Evolutionary conservation across 2,888 invertebrate species (phyloP).

Genomic region (Lamellibrachia columna): DNA sequence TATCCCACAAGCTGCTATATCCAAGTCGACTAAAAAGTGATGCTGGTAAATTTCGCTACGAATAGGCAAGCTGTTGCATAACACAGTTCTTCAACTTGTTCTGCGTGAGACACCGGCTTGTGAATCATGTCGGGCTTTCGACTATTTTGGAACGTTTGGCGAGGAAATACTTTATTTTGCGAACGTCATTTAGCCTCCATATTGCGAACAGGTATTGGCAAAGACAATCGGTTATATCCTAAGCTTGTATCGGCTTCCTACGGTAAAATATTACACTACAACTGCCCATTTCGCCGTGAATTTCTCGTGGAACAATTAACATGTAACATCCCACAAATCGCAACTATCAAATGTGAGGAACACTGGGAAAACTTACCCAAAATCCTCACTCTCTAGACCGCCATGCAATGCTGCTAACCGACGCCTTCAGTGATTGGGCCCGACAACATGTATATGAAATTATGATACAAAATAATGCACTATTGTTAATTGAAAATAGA

Average conservation of each 20-base stretch:
- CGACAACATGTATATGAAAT: background rate
- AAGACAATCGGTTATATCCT: background rate
- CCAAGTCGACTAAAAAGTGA: background rate
- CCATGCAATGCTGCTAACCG: constrained; percentile 60
- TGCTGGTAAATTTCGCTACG: background rate
- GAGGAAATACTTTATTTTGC: background rate
- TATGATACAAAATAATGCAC: background rate
- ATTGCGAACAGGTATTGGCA: constrained; percentile 3
- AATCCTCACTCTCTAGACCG: constrained; percentile 63
- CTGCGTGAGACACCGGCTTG: background rate
- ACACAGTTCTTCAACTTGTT: background rate
- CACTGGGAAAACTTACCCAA: constrained; percentile 68
- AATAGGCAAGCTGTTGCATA: background rate
- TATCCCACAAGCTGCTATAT: background rate
- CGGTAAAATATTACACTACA: background rate
- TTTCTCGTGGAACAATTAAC: background rate
- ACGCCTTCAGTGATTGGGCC: background rate
- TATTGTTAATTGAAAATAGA: background rate
- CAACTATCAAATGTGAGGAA: constrained; percentile 47
- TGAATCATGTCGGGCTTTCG: background rate
- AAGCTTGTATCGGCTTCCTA: background rate
- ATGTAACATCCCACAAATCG: constrained; percentile 23
- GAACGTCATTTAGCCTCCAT: constrained; percentile 12
- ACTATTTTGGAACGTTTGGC: background rate
- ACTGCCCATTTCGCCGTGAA: background rate